Evolutionary conservation across 2,888 invertebrate species (phyloP), one percentile per base, ranked within the genome.

Genomic region (Tryphoninae sp.): DNA sequence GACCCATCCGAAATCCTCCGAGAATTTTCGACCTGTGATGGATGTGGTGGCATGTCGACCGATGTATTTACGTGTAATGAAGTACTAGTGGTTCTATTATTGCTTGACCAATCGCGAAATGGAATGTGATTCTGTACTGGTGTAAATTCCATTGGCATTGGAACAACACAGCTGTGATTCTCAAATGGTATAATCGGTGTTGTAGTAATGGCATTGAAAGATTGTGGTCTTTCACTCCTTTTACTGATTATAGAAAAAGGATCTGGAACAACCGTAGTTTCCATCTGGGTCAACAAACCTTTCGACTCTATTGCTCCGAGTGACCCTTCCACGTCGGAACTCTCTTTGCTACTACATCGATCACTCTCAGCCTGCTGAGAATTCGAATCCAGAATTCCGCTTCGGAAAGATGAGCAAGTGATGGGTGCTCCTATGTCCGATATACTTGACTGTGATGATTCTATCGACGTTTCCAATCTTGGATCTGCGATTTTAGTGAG

Each of bases 31-130:
- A 11, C 23, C 19, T 26, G 9, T n/a, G 51, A 16, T 67, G 19
- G 58, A 16, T 22, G n/a, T n/a, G 82, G 68, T 55, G 69, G 40
- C 16, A 69, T n/a, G 77, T 83, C 26, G 65, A 51, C 19, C 13
- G 90, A 90, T 40, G 89, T 89, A 68, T 90, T 90, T n/a, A 89
- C 87, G 78, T 86, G 87, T 40, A 91, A 69, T 0, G 90, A 90
- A 22, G 86, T 87, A 51, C 81, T 75, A n/a, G 69, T 9, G 1
- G 84, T 83, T 77, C 82, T 80, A 9, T 33, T 13, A 11, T 19
- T 68, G 16, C n/a, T 19, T 13, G 53, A 13, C 42, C 26, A 51
- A 45, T 42, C 23, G 26, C 51, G 51, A 7, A 33, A 7, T 13
- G 68, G 76, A 16, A 79, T 59, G 53, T 79, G 72, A 55, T 83